Percentiles rank a stretch among this genome's conserved stretches.
phyloP scores from a whole-genome alignment of 2,113 vertebrate species.

The Saguinus imperator region DNA sequence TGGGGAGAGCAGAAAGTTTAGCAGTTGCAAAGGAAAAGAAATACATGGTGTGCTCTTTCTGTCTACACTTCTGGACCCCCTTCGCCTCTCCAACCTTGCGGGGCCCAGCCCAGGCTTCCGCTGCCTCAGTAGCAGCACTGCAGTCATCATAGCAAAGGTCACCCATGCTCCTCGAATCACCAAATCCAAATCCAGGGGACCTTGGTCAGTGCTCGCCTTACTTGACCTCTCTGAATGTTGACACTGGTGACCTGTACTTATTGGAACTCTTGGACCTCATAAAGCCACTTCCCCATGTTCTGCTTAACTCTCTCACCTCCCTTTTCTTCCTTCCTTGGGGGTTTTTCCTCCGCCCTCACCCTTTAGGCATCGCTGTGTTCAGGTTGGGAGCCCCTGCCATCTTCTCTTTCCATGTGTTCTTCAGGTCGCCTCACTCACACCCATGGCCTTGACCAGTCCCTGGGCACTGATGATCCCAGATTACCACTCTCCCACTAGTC shows the following conservation, averaged over 20 bases:
- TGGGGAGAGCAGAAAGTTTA: neutral
- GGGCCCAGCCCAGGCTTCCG: neutral
- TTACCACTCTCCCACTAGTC: neutral
- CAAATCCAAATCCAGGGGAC: neutral
- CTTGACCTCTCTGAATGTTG: constrained; percentile 10
- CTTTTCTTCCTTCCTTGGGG: neutral
- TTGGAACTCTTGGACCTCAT: neutral
- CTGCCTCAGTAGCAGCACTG: neutral
- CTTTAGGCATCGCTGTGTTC: neutral
- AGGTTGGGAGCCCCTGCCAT: neutral
- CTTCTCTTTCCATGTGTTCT: neutral
- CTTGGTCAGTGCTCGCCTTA: constrained; percentile 5
- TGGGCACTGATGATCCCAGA: neutral
- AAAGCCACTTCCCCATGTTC: neutral
- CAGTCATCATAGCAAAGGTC: neutral
- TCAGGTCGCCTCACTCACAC: neutral
- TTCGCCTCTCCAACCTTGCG: neutral
- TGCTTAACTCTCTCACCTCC: neutral
- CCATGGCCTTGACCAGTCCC: neutral
- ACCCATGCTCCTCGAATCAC: neutral
- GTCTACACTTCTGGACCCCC: neutral
- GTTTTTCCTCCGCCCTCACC: neutral
- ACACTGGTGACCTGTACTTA: neutral
- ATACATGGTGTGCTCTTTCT: neutral
- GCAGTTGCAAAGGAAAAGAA: neutral